Base-by-base conservation (phyloP, 2,888 invertebrate genomes). In the Volucella inflata region DNA sequence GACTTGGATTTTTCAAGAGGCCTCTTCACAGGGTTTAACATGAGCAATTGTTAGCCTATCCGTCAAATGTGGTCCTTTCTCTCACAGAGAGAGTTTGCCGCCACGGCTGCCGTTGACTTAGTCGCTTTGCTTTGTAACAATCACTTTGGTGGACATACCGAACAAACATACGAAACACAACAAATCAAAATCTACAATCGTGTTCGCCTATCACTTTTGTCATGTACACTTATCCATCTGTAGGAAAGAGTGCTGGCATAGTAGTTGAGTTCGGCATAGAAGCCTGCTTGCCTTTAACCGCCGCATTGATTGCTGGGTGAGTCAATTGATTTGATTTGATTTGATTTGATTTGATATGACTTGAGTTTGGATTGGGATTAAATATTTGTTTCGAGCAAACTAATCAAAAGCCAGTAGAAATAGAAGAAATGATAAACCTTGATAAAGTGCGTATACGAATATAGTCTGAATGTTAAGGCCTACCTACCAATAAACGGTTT, bases 181-280 rank as follows among this genome's bases (percentile, higher is more conserved):
- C 85, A 85, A 81, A 85, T 85, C 85, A 85, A 85, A 30, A 85
- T 85, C 85, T 76, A 77, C 76, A 77, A 80, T 85, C 85, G 42
- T 85, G 85, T 85, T 85, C 76, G 76, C 76, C 85, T 76, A 85
- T 85, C 85, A 85, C 68, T 80, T 85, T 80, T 85, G 85, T 85
- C 85, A 85, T 85, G 85, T 85, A 76, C 65, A 76, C 81, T 77
- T 81, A 85, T 81, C 81, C 85, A 68, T 53, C 74, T 65, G 44
- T 70, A 36, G 46, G 40, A 60, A 38, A 55, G 44, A 16, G 6
- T 38, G 51, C 30, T 40, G 21, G n/a, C 16, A 48, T 53, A 17
- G 21, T 65, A 53, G 46, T 46, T 64, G 46, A 51, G 65, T 60
- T 51, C 40, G 48, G 67, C 40, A 82, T 65, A 46, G 55, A 64